These are phyloP conservation scores for Ibycter americanus DNA, from an alignment of 2,797 vertebrate genomes.

Conservation along the genomic window DNA sequence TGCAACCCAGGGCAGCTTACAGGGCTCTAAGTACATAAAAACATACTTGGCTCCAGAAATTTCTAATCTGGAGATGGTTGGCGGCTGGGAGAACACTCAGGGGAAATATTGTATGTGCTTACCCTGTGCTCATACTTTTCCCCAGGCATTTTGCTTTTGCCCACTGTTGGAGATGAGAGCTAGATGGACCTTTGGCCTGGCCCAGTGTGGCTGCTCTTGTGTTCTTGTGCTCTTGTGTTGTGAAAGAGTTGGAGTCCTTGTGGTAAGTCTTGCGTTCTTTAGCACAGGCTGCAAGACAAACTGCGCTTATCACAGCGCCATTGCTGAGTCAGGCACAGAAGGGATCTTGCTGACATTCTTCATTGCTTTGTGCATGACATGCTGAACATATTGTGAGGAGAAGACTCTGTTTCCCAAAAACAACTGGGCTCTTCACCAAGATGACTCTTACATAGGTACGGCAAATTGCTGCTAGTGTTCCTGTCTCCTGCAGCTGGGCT, in stretches of 20 bases:
- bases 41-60: slow-evolving; percentile 27
- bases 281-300: slow-evolving; percentile 9
- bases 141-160: slow-evolving; percentile 62
- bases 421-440: background rate
- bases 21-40: background rate
- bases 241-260: slow-evolving; percentile 56
- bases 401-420: background rate
- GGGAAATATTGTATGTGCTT: slow-evolving; percentile 60
- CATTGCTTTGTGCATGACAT: background rate
- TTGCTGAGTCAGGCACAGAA: slow-evolving; percentile 42
- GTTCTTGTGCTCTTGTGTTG: background rate
- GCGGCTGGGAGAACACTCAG: slow-evolving; percentile 12
- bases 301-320: background rate
- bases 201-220: slow-evolving; percentile 19
- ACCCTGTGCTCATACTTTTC: slow-evolving; percentile 56
- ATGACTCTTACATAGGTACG: background rate
- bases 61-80: slow-evolving; percentile 24
- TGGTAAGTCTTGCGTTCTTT: slow-evolving; percentile 11
- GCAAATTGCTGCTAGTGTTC: background rate
- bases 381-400: background rate
- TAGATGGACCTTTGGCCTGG: slow-evolving; percentile 63
- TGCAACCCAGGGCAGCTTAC: background rate
- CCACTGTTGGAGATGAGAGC: slow-evolving; percentile 49
- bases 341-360: slow-evolving; percentile 7
- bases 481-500: background rate